These are phyloP conservation scores for Parnassius orleans DNA, from an alignment of 2,888 invertebrate species.

Conservation along the genomic window DNA sequence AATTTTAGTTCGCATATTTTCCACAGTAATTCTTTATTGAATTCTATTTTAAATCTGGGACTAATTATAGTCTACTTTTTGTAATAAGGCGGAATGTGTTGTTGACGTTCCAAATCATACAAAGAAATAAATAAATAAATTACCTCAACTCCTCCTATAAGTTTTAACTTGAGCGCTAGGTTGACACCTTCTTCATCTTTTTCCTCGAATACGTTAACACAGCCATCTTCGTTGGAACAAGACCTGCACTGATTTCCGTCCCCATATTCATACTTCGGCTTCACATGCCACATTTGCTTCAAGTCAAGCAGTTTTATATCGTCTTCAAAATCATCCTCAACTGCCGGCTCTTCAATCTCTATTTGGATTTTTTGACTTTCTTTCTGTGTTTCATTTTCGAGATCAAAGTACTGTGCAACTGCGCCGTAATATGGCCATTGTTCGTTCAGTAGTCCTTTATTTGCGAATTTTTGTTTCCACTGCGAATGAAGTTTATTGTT, in stretches of 20 bases:
- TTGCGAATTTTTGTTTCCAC: constrained; percentile 73
- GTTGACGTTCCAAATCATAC: background rate
- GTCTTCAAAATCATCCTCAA: constrained; percentile 59
- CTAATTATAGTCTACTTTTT: no score
- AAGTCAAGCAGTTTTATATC: constrained; percentile 67
- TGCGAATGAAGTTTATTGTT: constrained; percentile 37
- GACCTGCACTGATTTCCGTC: constrained; percentile 52
- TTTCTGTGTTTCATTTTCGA: constrained; percentile 31
- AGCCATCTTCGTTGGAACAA: constrained; percentile 54
- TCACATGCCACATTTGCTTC: constrained; percentile 55
- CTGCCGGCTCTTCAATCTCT: constrained; percentile 33
- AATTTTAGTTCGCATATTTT: no score
- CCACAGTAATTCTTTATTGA: no score
- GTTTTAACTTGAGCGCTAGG: constrained; percentile 56
- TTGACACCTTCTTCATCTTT: constrained; percentile 53
- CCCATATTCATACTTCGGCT: constrained; percentile 50
- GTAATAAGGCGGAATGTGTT: no score
- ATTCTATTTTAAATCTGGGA: no score
- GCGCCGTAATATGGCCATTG: constrained; percentile 70
- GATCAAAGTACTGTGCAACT: constrained; percentile 52
- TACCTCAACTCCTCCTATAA: constrained; percentile 65
- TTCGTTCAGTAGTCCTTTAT: constrained; percentile 65
- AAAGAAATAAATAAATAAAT: background rate
- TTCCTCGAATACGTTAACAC: constrained; percentile 55
- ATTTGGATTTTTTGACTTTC: constrained; percentile 31